Evolutionary conservation across 1,140 invertebrate species (phyloP), one percentile per base, ranked within the genome.

Genomic region (Metopolophium dirhodum): DNA sequence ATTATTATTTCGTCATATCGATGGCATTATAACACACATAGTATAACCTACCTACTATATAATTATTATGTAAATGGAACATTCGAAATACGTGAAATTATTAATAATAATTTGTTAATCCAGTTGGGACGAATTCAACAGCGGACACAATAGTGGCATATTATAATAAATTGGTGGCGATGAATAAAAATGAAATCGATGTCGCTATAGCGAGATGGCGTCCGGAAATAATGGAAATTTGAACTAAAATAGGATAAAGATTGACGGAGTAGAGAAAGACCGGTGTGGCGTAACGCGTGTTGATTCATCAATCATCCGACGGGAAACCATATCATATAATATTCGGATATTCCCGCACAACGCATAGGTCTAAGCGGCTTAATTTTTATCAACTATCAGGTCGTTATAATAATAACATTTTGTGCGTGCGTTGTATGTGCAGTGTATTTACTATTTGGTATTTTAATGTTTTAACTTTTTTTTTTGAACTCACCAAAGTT

Each of bases 101-200:
- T 77, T 77, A 77, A 77, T 77, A 77, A 77, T 77, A 77, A 77
- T 77, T 77, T n/a, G 61, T 77, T 77, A 77, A 77, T 77, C 61
- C 61, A n/a, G n/a, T n/a, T 7, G n/a, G n/a, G n/a, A n/a, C 30
- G 61, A n/a, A 77, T 77, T n/a, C n/a, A 18, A 77, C n/a, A n/a
- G 7, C 30, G 61, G 14, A 77, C 14, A 77, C 61, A 77, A 77
- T 77, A n/a, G 61, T 35, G 30, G 61, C 30, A 20, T 77, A 77
- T 77, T 18, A 77, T 77, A n/a, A 77, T 77, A 77, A 77, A 77
- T 77, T n/a, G 61, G 14, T 77, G 14, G 4, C n/a, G 30, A 77
- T 77, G n/a, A n/a, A 77, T 77, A n/a, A n/a, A 68, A 77, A 77
- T 77, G n/a, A 77, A 77, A 77, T 77, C 61, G 61, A 77, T 77